Percentiles rank a stretch among this genome's conserved stretches.
Conservation (phyloP, 2,113 vertebrate species). For the Phasianus colchicus region DNA sequence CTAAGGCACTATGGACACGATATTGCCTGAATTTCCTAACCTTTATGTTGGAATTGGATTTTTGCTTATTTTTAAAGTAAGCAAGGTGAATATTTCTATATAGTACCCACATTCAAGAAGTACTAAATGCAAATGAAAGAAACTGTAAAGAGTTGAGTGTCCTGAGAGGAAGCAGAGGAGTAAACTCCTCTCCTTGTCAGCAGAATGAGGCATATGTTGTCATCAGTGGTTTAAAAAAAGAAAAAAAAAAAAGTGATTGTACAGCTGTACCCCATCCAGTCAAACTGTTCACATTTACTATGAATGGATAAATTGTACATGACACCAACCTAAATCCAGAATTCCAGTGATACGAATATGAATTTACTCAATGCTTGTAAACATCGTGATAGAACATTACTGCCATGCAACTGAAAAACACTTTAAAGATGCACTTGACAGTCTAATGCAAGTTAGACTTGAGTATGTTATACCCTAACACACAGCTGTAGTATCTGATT, state of each 20-base stretch:
- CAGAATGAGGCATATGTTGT: not conserved
- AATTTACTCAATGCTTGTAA: constrained; percentile 57
- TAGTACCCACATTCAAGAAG: not conserved
- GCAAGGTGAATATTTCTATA: not conserved
- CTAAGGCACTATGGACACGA: not conserved
- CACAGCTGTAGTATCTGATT: not conserved
- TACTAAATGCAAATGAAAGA: not conserved
- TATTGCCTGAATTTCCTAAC: not conserved
- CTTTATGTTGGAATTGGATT: not conserved
- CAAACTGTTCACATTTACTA: not conserved
- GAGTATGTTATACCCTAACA: not conserved
- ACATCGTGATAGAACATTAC: constrained; percentile 25
- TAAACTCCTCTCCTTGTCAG: not conserved
- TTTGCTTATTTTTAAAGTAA: not conserved
- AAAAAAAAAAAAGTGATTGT: not conserved
- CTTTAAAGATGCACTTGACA: constrained; percentile 1
- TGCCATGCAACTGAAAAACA: constrained; percentile 15
- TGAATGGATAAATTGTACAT: not conserved
- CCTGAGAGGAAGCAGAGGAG: not conserved
- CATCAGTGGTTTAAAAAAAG: too few species aligned
- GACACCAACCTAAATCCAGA: constrained; percentile 19
- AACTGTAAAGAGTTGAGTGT: not conserved
- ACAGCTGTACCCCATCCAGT: not conserved
- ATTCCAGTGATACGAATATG: constrained; percentile 4
- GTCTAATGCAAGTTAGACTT: not conserved